Percentiles rank a stretch among this genome's conserved stretches.
These are phyloP conservation scores for Moxostoma hubbsi DNA, from an alignment of 2,797 vertebrate species.

Conservation along the genomic window DNA sequence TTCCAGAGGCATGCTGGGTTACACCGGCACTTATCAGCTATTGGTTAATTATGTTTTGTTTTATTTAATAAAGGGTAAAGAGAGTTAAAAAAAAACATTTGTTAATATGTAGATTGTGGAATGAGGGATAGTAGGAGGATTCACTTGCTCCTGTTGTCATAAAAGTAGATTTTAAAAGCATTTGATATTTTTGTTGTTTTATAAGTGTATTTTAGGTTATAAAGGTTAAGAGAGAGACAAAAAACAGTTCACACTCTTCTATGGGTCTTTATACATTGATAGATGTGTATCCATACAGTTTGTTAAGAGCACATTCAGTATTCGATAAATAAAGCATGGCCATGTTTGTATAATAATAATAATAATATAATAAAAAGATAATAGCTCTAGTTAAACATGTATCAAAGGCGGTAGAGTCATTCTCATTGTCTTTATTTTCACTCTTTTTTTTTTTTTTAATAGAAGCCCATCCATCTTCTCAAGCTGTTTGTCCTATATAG, in stretches of 20 bases:
- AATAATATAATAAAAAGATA: constrained; percentile 62
- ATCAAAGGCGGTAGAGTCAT: constrained; percentile 62
- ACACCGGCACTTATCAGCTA: constrained; percentile 20
- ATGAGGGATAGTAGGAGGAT: constrained; percentile 54
- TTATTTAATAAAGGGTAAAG: constrained; percentile 65
- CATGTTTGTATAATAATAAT: constrained; percentile 67
- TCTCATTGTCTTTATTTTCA: constrained; percentile 76
- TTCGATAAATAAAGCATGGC: constrained; percentile 69
- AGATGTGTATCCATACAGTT: constrained; percentile 76
- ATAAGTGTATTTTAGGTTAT: constrained; percentile 80
- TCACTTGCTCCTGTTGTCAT: constrained; percentile 60
- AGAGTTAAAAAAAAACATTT: constrained; percentile 64
- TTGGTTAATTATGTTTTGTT: constrained; percentile 39
- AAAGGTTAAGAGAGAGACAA: constrained; percentile 57
- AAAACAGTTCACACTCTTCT: constrained; percentile 55
- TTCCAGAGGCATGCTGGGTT: constrained; percentile 43
- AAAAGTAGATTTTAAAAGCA: constrained; percentile 66
- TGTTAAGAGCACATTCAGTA: constrained; percentile 77
- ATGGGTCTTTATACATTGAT: constrained; percentile 61
- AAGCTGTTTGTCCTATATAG: too few relatives aligned
- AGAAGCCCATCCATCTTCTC: too few relatives aligned
- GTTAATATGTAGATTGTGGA: constrained; percentile 70
- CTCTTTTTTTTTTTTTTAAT: constrained; percentile 2
- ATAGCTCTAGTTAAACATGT: constrained; percentile 75
- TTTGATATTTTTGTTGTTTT: constrained; percentile 79